Conservation (phyloP, 1,140 invertebrate genomes). For the Zaprionus nigranus region DNA sequence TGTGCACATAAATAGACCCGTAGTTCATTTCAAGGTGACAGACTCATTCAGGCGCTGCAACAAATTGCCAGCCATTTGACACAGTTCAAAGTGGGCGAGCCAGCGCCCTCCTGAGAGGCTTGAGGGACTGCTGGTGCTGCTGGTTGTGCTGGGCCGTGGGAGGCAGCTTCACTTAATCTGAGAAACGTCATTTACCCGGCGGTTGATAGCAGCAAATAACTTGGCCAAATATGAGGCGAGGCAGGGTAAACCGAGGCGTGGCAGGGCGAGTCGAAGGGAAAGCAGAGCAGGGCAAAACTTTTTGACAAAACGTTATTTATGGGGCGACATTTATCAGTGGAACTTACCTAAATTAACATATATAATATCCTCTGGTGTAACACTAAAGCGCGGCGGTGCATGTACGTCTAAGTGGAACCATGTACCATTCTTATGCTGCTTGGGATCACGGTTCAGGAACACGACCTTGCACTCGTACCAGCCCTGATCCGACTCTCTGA, state of each 20-base stretch:
- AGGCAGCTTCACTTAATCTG: conserved; percentile 61
- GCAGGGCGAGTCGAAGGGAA: too few relatives aligned
- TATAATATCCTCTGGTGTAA: conserved; percentile 96
- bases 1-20: conserved; percentile 43
- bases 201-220: conserved; percentile 45
- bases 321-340: conserved; percentile 20
- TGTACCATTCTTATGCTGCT: conserved; percentile 95
- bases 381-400: conserved; percentile 95
- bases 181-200: conserved; percentile 38
- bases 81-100: conserved; percentile 60
- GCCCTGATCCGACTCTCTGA: conserved; percentile 96
- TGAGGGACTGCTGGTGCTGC: conserved; percentile 1
- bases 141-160: neutral
- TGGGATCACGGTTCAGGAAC: conserved; percentile 96
- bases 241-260: neutral
- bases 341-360: conserved; percentile 94
- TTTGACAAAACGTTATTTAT: conserved; percentile 52
- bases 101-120: conserved; percentile 1
- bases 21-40: conserved; percentile 71
- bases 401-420: conserved; percentile 99
- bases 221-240: conserved; percentile 47
- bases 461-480: conserved; percentile 99
- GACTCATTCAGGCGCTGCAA: conserved; percentile 72
- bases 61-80: conserved; percentile 76
- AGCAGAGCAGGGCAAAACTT: conserved; percentile 23